A percentile compares a stretch with the other conserved stretches of the same genome.
Evolutionary conservation across 2,113 vertebrate genomes (phyloP).

Genomic region (Anseranas semipalmata): DNA sequence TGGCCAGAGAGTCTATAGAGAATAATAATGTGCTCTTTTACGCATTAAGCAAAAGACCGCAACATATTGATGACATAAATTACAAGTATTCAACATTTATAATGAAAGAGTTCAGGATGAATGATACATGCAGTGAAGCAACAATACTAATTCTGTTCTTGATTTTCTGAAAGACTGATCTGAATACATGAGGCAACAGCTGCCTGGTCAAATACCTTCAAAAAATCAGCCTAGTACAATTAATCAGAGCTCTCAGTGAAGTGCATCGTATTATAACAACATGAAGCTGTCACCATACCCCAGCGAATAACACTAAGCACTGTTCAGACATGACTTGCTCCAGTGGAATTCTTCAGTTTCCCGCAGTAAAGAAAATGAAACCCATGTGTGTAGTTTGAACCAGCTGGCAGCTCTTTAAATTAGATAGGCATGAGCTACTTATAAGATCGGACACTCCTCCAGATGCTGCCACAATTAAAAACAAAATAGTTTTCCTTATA

Average conservation of each 20-base stretch:
- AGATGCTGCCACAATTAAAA: conserved; percentile 30
- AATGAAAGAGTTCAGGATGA: neutral
- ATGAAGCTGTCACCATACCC: neutral
- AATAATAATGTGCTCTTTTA: neutral
- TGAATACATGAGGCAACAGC: neutral
- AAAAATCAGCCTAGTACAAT: neutral
- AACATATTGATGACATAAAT: conserved; percentile 8
- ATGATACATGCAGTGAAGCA: neutral
- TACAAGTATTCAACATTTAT: conserved; percentile 1
- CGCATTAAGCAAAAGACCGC: neutral
- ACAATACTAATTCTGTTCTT: neutral
- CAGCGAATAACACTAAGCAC: neutral
- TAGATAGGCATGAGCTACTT: neutral
- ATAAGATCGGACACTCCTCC: neutral
- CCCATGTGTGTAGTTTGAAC: neutral
- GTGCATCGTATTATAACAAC: neutral
- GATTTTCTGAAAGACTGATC: conserved; percentile 14
- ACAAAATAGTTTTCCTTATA: neutral
- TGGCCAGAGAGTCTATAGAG: neutral
- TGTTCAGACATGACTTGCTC: neutral
- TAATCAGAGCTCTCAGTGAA: neutral
- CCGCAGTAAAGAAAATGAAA: neutral
- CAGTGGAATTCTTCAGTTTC: neutral
- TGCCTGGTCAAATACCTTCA: neutral
- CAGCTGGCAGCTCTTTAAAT: conserved; percentile 20